Base-by-base conservation (phyloP, 2,113 vertebrate genomes). In the Piliocolobus tephrosceles region DNA sequence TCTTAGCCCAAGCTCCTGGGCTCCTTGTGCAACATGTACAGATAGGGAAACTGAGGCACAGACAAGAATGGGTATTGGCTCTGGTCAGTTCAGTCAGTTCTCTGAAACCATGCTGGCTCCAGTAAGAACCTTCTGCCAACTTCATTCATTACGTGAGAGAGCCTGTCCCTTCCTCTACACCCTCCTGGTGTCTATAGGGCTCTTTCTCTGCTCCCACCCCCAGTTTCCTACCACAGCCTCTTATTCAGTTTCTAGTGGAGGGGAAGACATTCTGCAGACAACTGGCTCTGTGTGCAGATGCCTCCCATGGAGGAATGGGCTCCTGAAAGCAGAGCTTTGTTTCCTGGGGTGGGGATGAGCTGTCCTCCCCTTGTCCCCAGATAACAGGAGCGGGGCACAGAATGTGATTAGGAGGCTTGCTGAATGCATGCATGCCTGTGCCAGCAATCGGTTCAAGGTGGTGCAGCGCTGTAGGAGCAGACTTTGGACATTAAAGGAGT, bases 261-360 rank as follows among this genome's bases (percentile, higher is more conserved):
- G 47, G 32, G 23, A 92, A 93, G 61, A 20, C 82, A 58, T 57
- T 73, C 90, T 90, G 45, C 40, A 58, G 70, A 88, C 86, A 84
- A 57, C 9, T 64, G 58, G 35, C 76, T 72, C 57, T 64, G 64
- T n/a, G 72, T 64, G 12, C 95, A 80, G 72, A 45, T 68, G 57
- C 88, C 52, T n/a, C 23, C 55, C 5, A 25, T 0, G 5, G 76
- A 85, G 57, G 73, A 90, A 40, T 27, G 66, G 58, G 52, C 23
- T 43, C 82, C 22, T 22, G 76, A 91, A 73, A 79, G 90, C 72
- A 88, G n/a, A 93, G 73, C 73, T 73, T 89, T 78, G 68, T 87
- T 94, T 88, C 83, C 30, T 50, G 23, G 50, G 68, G 47, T 55
- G 9, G 16, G 45, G 20, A 3, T 55, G 14, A n/a, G 16, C 40